Evolutionary conservation across 1,140 invertebrate genomes (phyloP), one percentile per base, ranked within the genome.

Genomic region (Drosophila nikananu): DNA sequence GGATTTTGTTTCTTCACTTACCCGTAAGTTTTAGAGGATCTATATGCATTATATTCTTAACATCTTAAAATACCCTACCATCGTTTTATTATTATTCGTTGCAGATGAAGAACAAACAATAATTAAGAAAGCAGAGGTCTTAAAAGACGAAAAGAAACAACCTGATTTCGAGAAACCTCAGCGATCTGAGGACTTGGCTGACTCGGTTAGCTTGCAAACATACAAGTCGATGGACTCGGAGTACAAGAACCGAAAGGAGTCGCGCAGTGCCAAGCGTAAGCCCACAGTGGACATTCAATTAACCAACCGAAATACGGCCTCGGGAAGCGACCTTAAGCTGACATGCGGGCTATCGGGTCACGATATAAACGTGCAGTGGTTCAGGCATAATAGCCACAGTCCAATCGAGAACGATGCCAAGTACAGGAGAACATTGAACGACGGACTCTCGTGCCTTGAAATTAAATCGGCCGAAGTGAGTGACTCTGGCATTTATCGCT

Each of bases 281-380:
- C 97, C 97, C 21, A 95, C 95, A 8, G 97, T 98, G 87, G 97
- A 96, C 42, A 96, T 96, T 17, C 95, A 95, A 77, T 93, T 98
- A 37, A 96, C 95, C 3, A 96, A 97, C 86, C 95, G 96, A 80
- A 96, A 96, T 13, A 95, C 96, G 8, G 95, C 95, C 1, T 95
- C 95, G 74, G 96, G 95, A 10, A 96, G 96, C 39, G 94, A 95
- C 64, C 95, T 97, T 1, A 96, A 96, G 91, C 93, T 99, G 30
- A 97, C 96, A 9, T 99, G 98, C 87, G 96, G 96, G 62, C 95
- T 98, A 3, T 95, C 98, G 77, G 97, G 97, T 27, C 77, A 96
- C 1, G 96, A 97, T 71, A 96, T 97, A 17, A 94, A 94, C 39
- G 94, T 99, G 8, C 95, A 95, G 54, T 99, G 97, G 97, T 96